Evolutionary conservation across 2,797 vertebrate species (phyloP), one percentile per base, ranked within the genome.

Genomic region (Meriones psammophilus): DNA sequence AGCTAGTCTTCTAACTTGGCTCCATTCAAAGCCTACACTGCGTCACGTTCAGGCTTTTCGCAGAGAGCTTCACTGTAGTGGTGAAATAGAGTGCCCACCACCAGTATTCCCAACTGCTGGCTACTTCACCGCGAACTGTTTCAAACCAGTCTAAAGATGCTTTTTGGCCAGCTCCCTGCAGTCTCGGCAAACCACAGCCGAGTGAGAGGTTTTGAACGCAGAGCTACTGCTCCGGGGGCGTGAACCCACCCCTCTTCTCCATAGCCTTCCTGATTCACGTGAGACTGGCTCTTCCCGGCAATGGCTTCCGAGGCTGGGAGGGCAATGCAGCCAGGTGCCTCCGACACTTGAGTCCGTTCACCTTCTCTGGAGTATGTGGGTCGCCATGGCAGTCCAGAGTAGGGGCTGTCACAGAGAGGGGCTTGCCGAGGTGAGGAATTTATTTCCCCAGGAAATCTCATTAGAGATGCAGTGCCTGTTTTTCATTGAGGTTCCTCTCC

Each of bases 391-490:
- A 81, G 46, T 93, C 84, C 87, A 80, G 77, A 94, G 90, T 89
- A 88, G 94, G 60, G 92, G 93, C 73, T 95, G 97, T 89, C 94
- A 88, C 20, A 5, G 96, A 84, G 91, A 97, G 94, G 74, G 87
- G 91, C 30, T 84, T 94, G 76, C 20, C 95, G 95, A 97, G 95
- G 92, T 97, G 96, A 93, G 93, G 97, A 98, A 98, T 98, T 96
- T 97, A 69, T 98, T 97, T 98, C 98, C 98, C 96, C 89, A 7
- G 96, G 98, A 98, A 97, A 98, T 97, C 95, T 97, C 97, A 96
- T 97, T 98, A 98, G 95, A 0, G 36, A 97, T 93, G 92, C 94
- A 98, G 97, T 92, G 97, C 97, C 97, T 97, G 96, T 94, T 97
- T 98, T 98, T 97, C 97, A 97, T 96, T 78, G 96, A 97, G 90